Conservation (phyloP, 1,140 invertebrate genomes). For the Drosophila subobscura region DNA sequence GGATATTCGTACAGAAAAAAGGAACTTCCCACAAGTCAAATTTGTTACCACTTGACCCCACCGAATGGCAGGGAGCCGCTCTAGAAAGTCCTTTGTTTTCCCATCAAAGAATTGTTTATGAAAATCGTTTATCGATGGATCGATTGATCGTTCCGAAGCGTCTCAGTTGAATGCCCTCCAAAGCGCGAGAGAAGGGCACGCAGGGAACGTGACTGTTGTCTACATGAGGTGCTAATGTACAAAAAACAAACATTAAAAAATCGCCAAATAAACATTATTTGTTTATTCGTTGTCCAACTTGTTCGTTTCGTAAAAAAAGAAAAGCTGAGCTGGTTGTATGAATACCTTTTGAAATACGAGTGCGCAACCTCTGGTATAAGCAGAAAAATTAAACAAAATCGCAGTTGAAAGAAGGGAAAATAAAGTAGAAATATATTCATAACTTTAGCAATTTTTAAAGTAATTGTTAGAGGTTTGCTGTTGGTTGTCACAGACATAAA, state of each 20-base stretch:
- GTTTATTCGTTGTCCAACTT: slow-evolving; percentile 3
- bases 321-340: no score
- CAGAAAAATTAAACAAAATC: no score
- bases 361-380: no score
- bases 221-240: slow-evolving; percentile 33
- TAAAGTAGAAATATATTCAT: no score
- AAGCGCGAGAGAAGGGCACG: slow-evolving; percentile 15
- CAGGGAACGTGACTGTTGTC: slow-evolving; percentile 45
- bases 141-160: neutral
- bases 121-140: slow-evolving; percentile 19
- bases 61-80: neutral
- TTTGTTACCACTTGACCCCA: slow-evolving; percentile 57
- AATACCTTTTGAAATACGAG: no score
- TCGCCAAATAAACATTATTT: slow-evolving; percentile 33
- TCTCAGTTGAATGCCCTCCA: slow-evolving; percentile 48
- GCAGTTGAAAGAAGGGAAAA: no score
- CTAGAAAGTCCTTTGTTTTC: slow-evolving; percentile 13
- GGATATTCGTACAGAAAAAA: slow-evolving; percentile 15
- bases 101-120: slow-evolving; percentile 23
- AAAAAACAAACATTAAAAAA: slow-evolving; percentile 31
- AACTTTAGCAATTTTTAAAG: no score
- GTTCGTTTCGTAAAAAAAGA: no score
- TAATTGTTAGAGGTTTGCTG: no score
- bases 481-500: no score
- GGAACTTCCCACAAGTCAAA: slow-evolving; percentile 25